A percentile compares a stretch with the other conserved stretches of the same genome.
Evolutionary conservation across 2,797 vertebrate genomes (phyloP).

Genomic region (Protonibea diacanthus): DNA sequence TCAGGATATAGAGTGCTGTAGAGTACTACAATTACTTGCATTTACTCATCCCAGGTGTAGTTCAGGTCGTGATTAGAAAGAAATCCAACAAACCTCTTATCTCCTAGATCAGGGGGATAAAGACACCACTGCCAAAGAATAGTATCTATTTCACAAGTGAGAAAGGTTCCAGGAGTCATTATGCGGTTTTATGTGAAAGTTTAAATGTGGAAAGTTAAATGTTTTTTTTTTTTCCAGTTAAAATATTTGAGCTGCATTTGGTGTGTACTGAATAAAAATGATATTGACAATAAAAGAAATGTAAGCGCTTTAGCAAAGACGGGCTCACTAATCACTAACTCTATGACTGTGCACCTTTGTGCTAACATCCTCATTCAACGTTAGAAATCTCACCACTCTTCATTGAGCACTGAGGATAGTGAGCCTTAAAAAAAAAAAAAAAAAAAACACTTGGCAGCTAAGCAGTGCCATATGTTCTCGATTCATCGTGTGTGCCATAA

Average conservation of each 20-base stretch:
- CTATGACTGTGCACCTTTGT: conserved; percentile 49
- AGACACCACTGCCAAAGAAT: conserved; percentile 7
- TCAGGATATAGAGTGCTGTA: background rate
- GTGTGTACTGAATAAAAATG: conserved; percentile 40
- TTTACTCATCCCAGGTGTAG: conserved; percentile 15
- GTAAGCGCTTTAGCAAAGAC: conserved; percentile 37
- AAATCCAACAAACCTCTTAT: conserved; percentile 36
- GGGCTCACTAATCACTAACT: conserved; percentile 47
- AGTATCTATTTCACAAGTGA: conserved; percentile 29
- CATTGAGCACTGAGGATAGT: conserved; percentile 52
- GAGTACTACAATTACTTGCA: conserved; percentile 17
- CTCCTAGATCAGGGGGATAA: conserved; percentile 25
- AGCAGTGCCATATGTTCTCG: conserved; percentile 67
- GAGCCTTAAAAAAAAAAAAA: conserved; percentile 19
- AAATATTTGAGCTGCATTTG: conserved; percentile 18
- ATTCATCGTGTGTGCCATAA: conserved; percentile 62
- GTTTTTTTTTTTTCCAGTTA: background rate
- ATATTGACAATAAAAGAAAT: conserved; percentile 41
- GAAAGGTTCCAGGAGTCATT: conserved; percentile 13
- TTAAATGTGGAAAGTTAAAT: conserved; percentile 33
- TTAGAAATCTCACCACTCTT: conserved; percentile 38
- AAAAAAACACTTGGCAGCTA: conserved; percentile 57
- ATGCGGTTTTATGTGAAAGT: conserved; percentile 25
- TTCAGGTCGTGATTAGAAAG: conserved; percentile 24
- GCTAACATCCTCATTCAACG: conserved; percentile 41